These are phyloP conservation scores for Drosophila asahinai DNA, from an alignment of 1,140 invertebrate species.

Conservation along the genomic window DNA sequence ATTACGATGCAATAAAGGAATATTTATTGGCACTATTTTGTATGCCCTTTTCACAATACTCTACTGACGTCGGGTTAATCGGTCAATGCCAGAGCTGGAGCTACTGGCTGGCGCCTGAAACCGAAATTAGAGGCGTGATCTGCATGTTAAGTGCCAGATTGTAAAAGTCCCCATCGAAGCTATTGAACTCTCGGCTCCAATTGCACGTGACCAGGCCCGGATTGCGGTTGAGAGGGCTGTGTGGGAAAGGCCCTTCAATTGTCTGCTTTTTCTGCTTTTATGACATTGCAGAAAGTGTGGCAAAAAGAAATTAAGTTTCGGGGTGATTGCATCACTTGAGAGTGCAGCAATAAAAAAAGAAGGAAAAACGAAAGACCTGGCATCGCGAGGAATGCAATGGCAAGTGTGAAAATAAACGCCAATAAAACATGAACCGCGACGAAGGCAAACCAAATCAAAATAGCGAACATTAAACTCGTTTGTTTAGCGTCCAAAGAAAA, in stretches of 20 bases:
- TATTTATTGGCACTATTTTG: slow-evolving; percentile 2
- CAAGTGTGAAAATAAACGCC: slow-evolving; percentile 54
- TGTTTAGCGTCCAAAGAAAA: slow-evolving; percentile 26
- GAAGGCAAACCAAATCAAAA: slow-evolving; percentile 31
- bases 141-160: slow-evolving; percentile 55
- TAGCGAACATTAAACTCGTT: slow-evolving; percentile 40
- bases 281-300: slow-evolving; percentile 31
- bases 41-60: slow-evolving; percentile 39
- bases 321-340: slow-evolving; percentile 41
- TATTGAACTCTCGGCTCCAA: slow-evolving; percentile 57
- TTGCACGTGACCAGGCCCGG: slow-evolving; percentile 41
- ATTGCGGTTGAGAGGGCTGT: slow-evolving; percentile 14
- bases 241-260: slow-evolving; percentile 26
- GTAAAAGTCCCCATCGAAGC: slow-evolving; percentile 28
- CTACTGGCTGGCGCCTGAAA: background rate
- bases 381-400: slow-evolving; percentile 23
- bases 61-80: slow-evolving; percentile 29
- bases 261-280: slow-evolving; percentile 20
- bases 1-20: background rate
- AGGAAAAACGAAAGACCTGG: slow-evolving; percentile 10
- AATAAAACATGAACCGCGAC: slow-evolving; percentile 28
- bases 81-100: slow-evolving; percentile 60
- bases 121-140: slow-evolving; percentile 27
- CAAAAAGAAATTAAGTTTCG: slow-evolving; percentile 11
- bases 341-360: background rate